Conservation (phyloP, 2,797 vertebrate genomes). For the Pseudochromis fuscus region DNA sequence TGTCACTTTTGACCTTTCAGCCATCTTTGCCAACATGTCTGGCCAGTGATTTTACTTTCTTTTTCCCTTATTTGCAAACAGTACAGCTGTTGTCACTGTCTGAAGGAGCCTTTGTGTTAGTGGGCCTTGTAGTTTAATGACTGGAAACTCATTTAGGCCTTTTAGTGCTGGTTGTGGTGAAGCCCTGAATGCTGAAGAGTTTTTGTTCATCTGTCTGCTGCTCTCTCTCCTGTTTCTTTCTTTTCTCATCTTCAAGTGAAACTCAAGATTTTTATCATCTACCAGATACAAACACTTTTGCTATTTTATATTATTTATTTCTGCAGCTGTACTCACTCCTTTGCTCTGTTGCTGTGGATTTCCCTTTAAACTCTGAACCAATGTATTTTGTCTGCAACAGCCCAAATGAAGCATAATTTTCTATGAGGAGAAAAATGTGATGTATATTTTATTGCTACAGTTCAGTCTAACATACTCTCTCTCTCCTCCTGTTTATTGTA, state of each 20-base stretch:
- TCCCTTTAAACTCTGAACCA: neutral
- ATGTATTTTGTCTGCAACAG: neutral
- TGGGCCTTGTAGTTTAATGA: conserved; percentile 47
- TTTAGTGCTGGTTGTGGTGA: conserved; percentile 38
- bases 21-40: conserved; percentile 7
- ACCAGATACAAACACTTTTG: neutral
- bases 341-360: neutral
- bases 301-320: neutral
- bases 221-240: neutral
- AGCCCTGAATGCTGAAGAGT: conserved; percentile 13
- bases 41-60: conserved; percentile 3
- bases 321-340: neutral
- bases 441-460: neutral
- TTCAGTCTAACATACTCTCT: neutral
- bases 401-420: neutral
- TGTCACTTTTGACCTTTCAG: neutral
- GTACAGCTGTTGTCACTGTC: conserved; percentile 14
- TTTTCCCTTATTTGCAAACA: conserved; percentile 16
- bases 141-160: conserved; percentile 49
- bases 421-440: neutral
- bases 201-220: conserved; percentile 29
- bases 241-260: conserved; percentile 14
- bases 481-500: conserved; percentile 19
- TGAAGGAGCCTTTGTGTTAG: conserved; percentile 48
- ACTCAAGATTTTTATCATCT: neutral